Percentiles rank a stretch among this genome's conserved stretches.
Evolutionary conservation across 2,888 invertebrate genomes (phyloP).

Genomic region (Synergus japonicus): DNA sequence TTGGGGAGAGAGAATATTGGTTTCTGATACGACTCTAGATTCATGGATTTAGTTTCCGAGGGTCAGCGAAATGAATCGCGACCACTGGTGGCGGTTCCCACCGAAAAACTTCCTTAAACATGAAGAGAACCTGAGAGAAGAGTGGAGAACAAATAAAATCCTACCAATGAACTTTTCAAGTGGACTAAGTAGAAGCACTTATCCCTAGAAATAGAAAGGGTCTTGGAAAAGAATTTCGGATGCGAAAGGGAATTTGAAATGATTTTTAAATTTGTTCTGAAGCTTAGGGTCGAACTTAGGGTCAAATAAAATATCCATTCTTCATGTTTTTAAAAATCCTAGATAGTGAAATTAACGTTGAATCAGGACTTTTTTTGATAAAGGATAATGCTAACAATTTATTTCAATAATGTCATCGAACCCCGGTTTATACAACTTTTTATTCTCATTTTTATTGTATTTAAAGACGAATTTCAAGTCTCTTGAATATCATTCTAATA

Average conservation of each 20-base stretch:
- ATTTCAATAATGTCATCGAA: neutral
- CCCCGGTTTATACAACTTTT: neutral
- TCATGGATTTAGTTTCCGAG: slow-evolving; percentile 7
- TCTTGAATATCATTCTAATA: neutral
- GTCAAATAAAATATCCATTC: too few relatives aligned
- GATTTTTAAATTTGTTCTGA: slow-evolving; percentile 12
- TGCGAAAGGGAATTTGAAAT: slow-evolving; percentile 16
- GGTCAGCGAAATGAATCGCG: slow-evolving; percentile 32
- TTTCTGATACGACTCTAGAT: neutral
- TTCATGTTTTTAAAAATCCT: neutral
- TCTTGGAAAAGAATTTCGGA: slow-evolving; percentile 25
- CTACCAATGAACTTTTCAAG: slow-evolving; percentile 65
- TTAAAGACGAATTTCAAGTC: neutral
- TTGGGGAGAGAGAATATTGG: slow-evolving; percentile 9
- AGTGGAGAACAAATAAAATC: slow-evolving; percentile 67
- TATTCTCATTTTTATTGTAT: neutral
- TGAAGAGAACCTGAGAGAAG: slow-evolving; percentile 46
- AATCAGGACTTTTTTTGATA: too few relatives aligned
- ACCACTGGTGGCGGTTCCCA: slow-evolving; percentile 22
- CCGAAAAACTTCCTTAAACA: slow-evolving; percentile 33
- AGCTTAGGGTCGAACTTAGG: neutral
- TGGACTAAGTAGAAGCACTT: slow-evolving; percentile 55
- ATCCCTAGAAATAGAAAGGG: slow-evolving; percentile 38
- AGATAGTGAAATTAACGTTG: neutral
- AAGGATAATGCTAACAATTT: too few relatives aligned